Percentiles rank a stretch among this genome's conserved stretches.
Evolutionary conservation across 2,797 vertebrate genomes (phyloP).

Genomic region (Peromyscus eremicus): DNA sequence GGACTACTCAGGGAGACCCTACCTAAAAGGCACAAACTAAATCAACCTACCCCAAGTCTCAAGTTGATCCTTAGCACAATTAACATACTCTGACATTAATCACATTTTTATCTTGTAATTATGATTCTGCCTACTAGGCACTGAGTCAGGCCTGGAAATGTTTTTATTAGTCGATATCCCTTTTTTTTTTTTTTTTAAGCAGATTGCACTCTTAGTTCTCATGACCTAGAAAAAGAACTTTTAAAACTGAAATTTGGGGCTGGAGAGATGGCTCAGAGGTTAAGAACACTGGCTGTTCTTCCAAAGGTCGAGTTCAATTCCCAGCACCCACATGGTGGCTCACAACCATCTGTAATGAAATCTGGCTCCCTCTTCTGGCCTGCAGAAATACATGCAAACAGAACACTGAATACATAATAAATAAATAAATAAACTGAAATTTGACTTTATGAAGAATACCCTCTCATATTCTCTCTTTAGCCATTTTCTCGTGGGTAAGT

Average conservation of each 20-base stretch:
- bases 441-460: not conserved
- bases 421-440: no score
- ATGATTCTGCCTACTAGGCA: not conserved
- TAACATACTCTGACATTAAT: conserved; percentile 34
- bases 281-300: no score
- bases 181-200: conserved; percentile 18
- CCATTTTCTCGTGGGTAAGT: not conserved
- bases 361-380: no score
- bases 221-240: not conserved
- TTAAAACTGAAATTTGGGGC: conserved; percentile 60
- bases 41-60: not conserved
- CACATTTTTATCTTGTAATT: not conserved
- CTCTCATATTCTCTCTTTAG: not conserved
- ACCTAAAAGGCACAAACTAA: not conserved
- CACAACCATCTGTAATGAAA: no score
- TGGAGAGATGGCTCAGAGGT: no score
- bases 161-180: conserved; percentile 38
- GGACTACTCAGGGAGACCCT: not conserved
- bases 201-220: conserved; percentile 31
- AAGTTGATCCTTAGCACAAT: conserved; percentile 30
- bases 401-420: no score
- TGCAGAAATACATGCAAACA: no score
- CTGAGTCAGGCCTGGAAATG: not conserved
- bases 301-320: no score
- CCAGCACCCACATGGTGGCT: no score